Percentiles rank a stretch among this genome's conserved stretches.
Evolutionary conservation across 1,140 invertebrate species (phyloP).

Genomic region (Gryon sp.): DNA sequence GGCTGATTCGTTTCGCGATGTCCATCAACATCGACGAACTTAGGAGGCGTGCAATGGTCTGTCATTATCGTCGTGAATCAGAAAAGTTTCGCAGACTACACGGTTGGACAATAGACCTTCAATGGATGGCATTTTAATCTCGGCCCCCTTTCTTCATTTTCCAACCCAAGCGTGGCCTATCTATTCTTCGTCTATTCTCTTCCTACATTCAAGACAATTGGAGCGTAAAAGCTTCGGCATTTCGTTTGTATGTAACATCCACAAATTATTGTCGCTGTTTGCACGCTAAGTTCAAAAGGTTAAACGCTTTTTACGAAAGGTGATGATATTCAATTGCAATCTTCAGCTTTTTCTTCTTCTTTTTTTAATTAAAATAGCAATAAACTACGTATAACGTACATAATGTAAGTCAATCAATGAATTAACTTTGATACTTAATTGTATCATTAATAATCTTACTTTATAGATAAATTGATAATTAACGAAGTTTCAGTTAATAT

Average conservation of each 20-base stretch:
- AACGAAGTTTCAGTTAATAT: no score
- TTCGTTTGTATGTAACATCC: constrained; percentile 50
- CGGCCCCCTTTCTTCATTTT: constrained; percentile 51
- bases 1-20: constrained; percentile 61
- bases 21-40: constrained; percentile 58
- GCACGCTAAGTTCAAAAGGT: constrained; percentile 39
- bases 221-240: constrained; percentile 65
- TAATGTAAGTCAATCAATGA: no score
- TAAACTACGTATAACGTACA: no score
- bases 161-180: constrained; percentile 35
- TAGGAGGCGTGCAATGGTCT: constrained; percentile 40
- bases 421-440: no score
- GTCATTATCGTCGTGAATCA: constrained; percentile 58
- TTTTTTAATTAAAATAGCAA: background rate
- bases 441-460: no score
- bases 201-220: constrained; percentile 62
- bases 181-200: constrained; percentile 38
- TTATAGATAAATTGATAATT: no score
- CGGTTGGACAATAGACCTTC: constrained; percentile 63
- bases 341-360: background rate
- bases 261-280: constrained; percentile 49
- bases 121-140: constrained; percentile 67
- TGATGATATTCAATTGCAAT: constrained; percentile 17
- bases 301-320: constrained; percentile 27
- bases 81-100: constrained; percentile 49